A percentile compares a stretch with the other conserved stretches of the same genome.
These are phyloP conservation scores for Trogon melanurus DNA, from an alignment of 2,113 vertebrate genomes.

Conservation along the genomic window DNA sequence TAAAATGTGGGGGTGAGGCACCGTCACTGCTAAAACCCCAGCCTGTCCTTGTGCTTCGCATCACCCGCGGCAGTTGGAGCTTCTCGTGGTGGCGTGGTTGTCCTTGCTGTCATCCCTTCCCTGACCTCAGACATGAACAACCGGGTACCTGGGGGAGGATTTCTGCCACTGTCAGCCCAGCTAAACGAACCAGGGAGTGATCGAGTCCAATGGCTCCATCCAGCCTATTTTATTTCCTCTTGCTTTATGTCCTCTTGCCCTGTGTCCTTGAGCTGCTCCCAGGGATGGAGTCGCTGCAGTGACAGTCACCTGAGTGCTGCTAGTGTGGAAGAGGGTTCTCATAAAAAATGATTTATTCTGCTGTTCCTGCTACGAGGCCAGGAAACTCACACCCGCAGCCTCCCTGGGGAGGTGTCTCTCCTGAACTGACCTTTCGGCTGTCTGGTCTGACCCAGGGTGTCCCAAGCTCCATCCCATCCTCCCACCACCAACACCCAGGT, in stretches of 20 bases:
- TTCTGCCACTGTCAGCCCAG: background rate
- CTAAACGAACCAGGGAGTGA: background rate
- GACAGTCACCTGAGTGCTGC: background rate
- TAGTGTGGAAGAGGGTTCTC: background rate
- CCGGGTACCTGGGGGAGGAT: background rate
- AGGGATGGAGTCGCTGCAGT: background rate
- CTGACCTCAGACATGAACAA: background rate
- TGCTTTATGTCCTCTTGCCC: background rate
- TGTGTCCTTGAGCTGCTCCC: background rate
- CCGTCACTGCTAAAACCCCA: background rate
- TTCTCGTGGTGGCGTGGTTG: accelerated
- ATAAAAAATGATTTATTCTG: background rate
- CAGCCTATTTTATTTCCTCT: background rate
- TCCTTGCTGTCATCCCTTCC: background rate
- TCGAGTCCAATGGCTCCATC: background rate
- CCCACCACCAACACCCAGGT: background rate
- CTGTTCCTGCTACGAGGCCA: accelerated
- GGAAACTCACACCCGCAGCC: background rate
- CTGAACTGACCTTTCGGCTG: background rate
- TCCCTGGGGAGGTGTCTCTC: background rate
- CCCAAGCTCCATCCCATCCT: background rate
- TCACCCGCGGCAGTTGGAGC: background rate
- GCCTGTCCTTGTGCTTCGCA: background rate
- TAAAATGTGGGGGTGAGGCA: background rate
- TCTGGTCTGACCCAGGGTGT: background rate